Percentiles rank a stretch among this genome's conserved stretches.
phyloP scores from a whole-genome alignment of 2,797 vertebrate genomes.

The Poecilia velifera region DNA sequence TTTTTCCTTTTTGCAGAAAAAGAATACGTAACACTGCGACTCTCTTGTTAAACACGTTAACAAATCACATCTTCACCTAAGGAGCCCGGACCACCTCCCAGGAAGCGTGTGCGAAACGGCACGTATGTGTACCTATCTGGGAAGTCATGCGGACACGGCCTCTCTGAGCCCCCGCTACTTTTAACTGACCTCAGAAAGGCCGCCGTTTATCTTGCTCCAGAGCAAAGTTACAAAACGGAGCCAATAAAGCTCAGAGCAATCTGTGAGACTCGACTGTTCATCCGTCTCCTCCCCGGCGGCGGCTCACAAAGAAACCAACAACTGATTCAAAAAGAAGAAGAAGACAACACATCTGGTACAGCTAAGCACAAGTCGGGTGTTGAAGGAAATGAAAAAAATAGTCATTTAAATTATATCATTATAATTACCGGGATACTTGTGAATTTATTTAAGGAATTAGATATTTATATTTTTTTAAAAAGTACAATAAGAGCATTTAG shows the following conservation, averaged over 20 bases:
- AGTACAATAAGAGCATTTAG: background rate
- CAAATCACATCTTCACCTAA: background rate
- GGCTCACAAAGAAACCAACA: conserved; percentile 12
- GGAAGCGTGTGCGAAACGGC: conserved; percentile 20
- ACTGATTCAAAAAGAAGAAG: conserved; percentile 2
- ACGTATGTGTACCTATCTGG: conserved; percentile 7
- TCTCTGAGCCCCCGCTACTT: background rate
- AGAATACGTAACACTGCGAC: background rate
- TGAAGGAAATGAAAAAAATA: background rate
- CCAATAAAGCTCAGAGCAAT: conserved; percentile 23
- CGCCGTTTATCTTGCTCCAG: conserved; percentile 33
- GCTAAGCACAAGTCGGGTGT: background rate
- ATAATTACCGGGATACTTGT: background rate
- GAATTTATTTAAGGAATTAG: background rate
- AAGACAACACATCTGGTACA: background rate
- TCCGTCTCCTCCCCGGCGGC: conserved; percentile 8
- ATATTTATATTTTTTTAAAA: no score
- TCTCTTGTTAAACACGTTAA: background rate
- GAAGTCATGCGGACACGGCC: conserved; percentile 19
- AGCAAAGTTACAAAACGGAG: conserved; percentile 29
- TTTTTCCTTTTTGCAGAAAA: background rate
- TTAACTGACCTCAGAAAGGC: conserved; percentile 14
- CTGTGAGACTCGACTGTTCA: conserved; percentile 30
- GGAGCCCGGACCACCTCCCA: conserved; percentile 21
- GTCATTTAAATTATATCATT: background rate